Conservation (phyloP, 2,888 invertebrate genomes). For the Cosmopolites sordidus region DNA sequence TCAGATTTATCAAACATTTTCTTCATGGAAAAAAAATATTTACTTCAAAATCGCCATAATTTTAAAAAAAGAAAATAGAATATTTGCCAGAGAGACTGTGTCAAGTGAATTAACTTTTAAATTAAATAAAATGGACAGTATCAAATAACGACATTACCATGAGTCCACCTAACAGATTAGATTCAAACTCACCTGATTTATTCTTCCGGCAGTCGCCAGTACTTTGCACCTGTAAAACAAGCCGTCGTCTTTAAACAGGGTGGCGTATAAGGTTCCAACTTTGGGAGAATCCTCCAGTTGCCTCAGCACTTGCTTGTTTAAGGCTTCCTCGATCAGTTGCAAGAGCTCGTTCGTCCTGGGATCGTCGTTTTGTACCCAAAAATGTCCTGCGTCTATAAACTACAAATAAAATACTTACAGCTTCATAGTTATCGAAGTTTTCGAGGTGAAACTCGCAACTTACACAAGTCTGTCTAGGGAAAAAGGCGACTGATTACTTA, state of each 20-base stretch:
- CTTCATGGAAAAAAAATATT: no score
- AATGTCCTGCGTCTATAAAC: constrained; percentile 61
- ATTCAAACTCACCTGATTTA: constrained; percentile 23
- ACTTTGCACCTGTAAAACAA: constrained; percentile 59
- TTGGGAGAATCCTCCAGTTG: constrained; percentile 29
- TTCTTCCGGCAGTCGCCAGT: constrained; percentile 13
- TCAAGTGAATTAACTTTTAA: no score
- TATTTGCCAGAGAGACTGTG: no score
- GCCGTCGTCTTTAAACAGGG: constrained; percentile 52
- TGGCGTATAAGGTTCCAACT: constrained; percentile 56
- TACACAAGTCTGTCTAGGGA: no score
- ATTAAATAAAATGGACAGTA: no score
- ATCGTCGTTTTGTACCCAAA: constrained; percentile 62
- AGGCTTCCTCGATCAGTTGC: constrained; percentile 42
- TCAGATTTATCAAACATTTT: no score
- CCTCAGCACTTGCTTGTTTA: constrained; percentile 44
- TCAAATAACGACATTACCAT: no score
- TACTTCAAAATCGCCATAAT: no score
- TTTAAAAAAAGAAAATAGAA: no score
- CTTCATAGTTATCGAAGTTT: no score
- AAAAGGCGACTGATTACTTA: no score
- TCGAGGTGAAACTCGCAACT: no score
- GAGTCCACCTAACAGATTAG: background rate
- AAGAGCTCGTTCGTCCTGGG: constrained; percentile 39
- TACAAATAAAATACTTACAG: constrained; percentile 44